Evolutionary conservation across 2,113 vertebrate species (phyloP).

Genomic region (Nicator chloris): DNA sequence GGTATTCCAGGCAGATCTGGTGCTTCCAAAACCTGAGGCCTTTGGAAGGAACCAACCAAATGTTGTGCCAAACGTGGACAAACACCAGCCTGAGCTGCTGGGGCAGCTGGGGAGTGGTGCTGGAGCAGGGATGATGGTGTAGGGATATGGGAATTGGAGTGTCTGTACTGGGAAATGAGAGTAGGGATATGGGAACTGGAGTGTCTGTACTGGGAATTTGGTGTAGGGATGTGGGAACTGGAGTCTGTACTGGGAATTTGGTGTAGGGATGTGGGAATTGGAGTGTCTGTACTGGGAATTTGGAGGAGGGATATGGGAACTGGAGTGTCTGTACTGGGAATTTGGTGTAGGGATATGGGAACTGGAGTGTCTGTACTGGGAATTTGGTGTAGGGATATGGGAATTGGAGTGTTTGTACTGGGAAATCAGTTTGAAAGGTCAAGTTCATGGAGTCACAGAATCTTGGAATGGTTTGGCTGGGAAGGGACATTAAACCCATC

Average conservation of each 20-base stretch:
- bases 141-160: fast-evolving
- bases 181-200: neutral
- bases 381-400: neutral
- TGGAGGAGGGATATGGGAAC: neutral
- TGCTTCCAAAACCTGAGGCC: neutral
- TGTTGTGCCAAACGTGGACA: fast-evolving
- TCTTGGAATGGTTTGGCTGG: neutral
- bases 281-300: neutral
- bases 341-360: neutral
- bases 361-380: neutral
- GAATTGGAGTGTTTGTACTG: neutral
- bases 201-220: fast-evolving
- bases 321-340: neutral
- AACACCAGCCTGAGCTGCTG: neutral
- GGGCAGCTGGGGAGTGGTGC: neutral
- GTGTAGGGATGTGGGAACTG: neutral
- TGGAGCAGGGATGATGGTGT: fast-evolving
- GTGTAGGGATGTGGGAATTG: fast-evolving
- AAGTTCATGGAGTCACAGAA: neutral
- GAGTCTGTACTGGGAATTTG: neutral
- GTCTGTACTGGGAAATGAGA: neutral
- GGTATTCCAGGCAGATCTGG: neutral
- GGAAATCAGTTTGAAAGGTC: neutral
- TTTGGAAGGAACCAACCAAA: neutral
- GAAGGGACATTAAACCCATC: neutral